Percentiles rank a stretch among this genome's conserved stretches.
phyloP scores from a whole-genome alignment of 2,888 invertebrate genomes.

The Pyrocoelia pectoralis region DNA sequence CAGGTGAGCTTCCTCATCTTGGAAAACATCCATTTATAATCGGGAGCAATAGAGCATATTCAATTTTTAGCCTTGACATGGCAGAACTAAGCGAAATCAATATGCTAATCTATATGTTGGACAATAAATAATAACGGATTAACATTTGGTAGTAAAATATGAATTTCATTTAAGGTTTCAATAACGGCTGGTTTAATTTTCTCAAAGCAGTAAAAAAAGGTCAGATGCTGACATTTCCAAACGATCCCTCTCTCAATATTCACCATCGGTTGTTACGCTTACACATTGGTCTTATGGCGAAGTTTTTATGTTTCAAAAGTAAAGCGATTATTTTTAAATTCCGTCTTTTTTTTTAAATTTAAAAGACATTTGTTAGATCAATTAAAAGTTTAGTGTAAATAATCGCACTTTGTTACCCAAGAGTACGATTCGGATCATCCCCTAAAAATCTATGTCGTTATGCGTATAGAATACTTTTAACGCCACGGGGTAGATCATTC shows the following conservation, averaged over 20 bases:
- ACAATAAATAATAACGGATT: constrained; percentile 26
- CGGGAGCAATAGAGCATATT: constrained; percentile 4
- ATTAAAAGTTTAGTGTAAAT: constrained; percentile 47
- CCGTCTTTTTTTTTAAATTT: constrained; percentile 39
- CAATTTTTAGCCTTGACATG: too few relatives aligned
- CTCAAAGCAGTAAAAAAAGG: constrained; percentile 42
- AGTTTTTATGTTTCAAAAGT: constrained; percentile 20
- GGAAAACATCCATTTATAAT: not conserved
- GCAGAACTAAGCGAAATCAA: too few relatives aligned
- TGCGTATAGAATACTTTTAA: constrained; percentile 32
- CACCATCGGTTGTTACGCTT: constrained; percentile 29
- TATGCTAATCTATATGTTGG: too few relatives aligned
- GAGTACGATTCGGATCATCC: constrained; percentile 38
- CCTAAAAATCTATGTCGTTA: constrained; percentile 22
- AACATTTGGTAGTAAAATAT: constrained; percentile 34
- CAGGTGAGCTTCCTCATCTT: too few relatives aligned
- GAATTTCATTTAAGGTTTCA: constrained; percentile 39
- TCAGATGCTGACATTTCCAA: constrained; percentile 44
- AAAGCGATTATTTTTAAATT: constrained; percentile 34
- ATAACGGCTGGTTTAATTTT: constrained; percentile 39
- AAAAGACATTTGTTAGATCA: constrained; percentile 45
- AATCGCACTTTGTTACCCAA: constrained; percentile 42
- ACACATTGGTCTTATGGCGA: constrained; percentile 31
- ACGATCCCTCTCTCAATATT: constrained; percentile 34
- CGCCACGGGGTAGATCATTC: constrained; percentile 7